These are phyloP conservation scores for Phaethornis superciliosus DNA, from an alignment of 2,113 vertebrate species.

Conservation along the genomic window DNA sequence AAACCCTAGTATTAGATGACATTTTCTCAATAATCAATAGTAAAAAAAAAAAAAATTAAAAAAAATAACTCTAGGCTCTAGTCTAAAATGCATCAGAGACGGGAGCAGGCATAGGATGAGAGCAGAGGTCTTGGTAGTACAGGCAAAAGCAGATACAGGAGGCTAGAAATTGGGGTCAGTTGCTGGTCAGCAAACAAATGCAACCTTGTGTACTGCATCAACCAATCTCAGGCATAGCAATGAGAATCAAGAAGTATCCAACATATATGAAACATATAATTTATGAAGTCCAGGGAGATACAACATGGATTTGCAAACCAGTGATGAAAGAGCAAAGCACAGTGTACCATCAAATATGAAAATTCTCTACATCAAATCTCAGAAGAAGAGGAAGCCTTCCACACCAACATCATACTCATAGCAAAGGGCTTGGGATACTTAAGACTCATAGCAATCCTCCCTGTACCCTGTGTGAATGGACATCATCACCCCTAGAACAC, in stretches of 20 bases:
- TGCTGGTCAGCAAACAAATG: neutral
- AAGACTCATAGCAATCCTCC: accelerated
- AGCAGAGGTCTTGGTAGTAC: neutral
- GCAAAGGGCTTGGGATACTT: neutral
- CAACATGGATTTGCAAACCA: neutral
- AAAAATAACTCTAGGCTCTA: neutral
- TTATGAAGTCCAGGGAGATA: neutral
- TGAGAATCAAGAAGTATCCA: neutral
- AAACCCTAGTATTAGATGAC: neutral
- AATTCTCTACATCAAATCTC: neutral
- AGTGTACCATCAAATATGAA: neutral
- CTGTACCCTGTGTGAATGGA: neutral
- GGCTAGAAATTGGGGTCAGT: neutral
- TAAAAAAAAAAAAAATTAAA: neutral
- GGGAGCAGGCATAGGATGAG: neutral
- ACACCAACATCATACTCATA: neutral
- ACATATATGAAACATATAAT: accelerated
- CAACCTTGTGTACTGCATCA: neutral
- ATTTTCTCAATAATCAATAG: neutral
- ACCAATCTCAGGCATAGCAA: neutral
- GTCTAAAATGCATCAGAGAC: neutral
- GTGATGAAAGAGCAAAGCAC: neutral
- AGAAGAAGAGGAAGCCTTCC: neutral
- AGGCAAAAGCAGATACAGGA: neutral
- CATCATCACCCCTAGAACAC: neutral